phyloP scores from a whole-genome alignment of 2,888 invertebrate species.

The Drosophila multiciliata region DNA sequence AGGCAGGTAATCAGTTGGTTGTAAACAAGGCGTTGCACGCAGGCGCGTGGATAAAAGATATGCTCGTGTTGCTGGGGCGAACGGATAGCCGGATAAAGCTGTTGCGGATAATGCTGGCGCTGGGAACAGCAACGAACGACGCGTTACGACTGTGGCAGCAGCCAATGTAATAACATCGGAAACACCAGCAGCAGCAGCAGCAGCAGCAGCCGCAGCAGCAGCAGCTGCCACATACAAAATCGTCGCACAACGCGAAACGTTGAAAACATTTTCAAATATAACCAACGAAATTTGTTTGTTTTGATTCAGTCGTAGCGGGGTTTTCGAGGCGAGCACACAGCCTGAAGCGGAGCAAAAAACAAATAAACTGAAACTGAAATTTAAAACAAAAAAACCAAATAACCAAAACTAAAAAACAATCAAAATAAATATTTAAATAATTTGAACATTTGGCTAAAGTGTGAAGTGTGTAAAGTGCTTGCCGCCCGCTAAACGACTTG shows the following conservation, averaged over 20 bases:
- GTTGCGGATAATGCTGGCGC: constrained; percentile 47
- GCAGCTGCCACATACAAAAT: constrained; percentile 21
- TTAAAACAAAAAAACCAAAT: too few relatives aligned
- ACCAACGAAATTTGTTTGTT: constrained; percentile 79
- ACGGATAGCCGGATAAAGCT: constrained; percentile 60
- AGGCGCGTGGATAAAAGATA: constrained; percentile 64
- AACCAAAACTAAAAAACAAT: constrained; percentile 4
- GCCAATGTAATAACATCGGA: constrained; percentile 15
- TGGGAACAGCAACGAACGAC: constrained; percentile 60
- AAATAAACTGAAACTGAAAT: constrained; percentile 29
- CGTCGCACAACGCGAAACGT: constrained; percentile 27
- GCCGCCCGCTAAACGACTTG: constrained; percentile 1
- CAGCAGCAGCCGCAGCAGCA: constrained; percentile 3
- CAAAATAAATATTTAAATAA: constrained; percentile 36
- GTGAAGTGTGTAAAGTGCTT: constrained; percentile 2
- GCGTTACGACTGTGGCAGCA: constrained; percentile 10
- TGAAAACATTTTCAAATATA: constrained; percentile 74
- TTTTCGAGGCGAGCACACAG: constrained; percentile 73
- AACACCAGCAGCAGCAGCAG: constrained; percentile 12
- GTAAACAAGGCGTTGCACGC: constrained; percentile 64
- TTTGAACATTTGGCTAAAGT: constrained; percentile 33
- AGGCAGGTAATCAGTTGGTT: constrained; percentile 34
- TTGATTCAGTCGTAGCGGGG: constrained; percentile 83
- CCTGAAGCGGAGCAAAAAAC: constrained; percentile 36
- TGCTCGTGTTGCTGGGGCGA: constrained; percentile 8